These are phyloP conservation scores for Gallinago nigripennis DNA, from an alignment of 2,797 vertebrate species.

Conservation along the genomic window DNA sequence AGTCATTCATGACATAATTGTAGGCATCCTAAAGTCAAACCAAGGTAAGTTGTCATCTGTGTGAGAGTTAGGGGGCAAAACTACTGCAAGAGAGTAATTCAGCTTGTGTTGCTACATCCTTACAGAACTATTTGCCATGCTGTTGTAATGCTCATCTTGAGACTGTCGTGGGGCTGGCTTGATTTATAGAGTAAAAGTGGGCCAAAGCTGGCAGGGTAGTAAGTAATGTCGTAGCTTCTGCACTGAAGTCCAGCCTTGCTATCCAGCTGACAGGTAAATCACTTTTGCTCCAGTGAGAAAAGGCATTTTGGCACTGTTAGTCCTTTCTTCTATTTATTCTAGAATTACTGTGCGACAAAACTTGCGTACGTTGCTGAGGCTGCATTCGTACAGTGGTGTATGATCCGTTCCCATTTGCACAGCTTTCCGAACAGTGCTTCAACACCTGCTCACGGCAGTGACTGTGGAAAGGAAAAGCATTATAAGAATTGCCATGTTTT, in stretches of 20 bases:
- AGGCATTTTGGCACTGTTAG: not conserved
- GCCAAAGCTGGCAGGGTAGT: not conserved
- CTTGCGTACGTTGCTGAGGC: fast-evolving
- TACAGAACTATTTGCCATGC: not conserved
- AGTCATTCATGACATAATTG: not conserved
- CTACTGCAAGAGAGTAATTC: not conserved
- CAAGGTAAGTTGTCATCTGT: not conserved
- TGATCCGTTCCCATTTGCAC: not conserved
- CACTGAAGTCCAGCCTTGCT: not conserved
- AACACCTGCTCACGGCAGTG: fast-evolving
- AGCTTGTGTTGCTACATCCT: not conserved
- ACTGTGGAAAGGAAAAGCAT: not conserved
- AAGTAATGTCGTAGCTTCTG: not conserved
- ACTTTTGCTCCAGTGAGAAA: not conserved
- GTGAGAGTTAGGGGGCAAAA: not conserved
- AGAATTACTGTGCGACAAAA: not conserved
- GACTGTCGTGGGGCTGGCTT: not conserved
- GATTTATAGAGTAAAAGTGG: not conserved
- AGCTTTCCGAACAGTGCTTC: not conserved
- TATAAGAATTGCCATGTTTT: not conserved
- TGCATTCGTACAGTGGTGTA: fast-evolving
- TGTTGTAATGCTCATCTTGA: not conserved
- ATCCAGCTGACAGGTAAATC: not conserved
- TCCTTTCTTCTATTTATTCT: not conserved
- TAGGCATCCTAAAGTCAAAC: not conserved